Percentiles rank a stretch among this genome's conserved stretches.
Evolutionary conservation across 2,888 invertebrate genomes (phyloP).

Genomic region (Neoascia interrupta): DNA sequence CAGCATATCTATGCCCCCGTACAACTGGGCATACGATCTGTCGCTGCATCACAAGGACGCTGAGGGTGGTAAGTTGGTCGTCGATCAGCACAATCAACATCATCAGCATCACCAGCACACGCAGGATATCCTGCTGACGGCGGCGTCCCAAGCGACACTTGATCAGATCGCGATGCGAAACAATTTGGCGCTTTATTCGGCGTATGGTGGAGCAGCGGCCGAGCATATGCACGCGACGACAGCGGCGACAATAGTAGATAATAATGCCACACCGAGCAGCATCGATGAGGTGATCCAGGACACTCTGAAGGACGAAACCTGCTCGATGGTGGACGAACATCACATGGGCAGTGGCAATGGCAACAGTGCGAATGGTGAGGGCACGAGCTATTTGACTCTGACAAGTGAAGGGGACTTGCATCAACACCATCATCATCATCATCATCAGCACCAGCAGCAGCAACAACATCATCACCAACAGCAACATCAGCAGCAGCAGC

Average conservation of each 20-base stretch:
- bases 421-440: conserved; percentile 72
- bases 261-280: conserved; percentile 72
- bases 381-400: conserved; percentile 76
- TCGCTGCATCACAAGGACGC: conserved; percentile 73
- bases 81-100: conserved; percentile 39
- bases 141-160: conserved; percentile 60
- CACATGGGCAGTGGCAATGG: conserved; percentile 68
- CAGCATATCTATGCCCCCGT: conserved; percentile 71
- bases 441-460: conserved; percentile 49
- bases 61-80: conserved; percentile 53
- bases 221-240: conserved; percentile 68
- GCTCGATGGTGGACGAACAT: conserved; percentile 75
- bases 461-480: conserved; percentile 70
- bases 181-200: conserved; percentile 75
- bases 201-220: conserved; percentile 20
- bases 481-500: conserved; percentile 69
- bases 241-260: conserved; percentile 46
- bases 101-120: conserved; percentile 71
- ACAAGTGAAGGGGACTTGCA: conserved; percentile 76
- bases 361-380: conserved; percentile 67
- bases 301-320: conserved; percentile 79
- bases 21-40: conserved; percentile 74
- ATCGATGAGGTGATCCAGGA: conserved; percentile 80
- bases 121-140: conserved; percentile 71
- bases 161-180: conserved; percentile 75